These are phyloP conservation scores for Villa cingulata DNA, from an alignment of 2,888 invertebrate species.

Conservation along the genomic window DNA sequence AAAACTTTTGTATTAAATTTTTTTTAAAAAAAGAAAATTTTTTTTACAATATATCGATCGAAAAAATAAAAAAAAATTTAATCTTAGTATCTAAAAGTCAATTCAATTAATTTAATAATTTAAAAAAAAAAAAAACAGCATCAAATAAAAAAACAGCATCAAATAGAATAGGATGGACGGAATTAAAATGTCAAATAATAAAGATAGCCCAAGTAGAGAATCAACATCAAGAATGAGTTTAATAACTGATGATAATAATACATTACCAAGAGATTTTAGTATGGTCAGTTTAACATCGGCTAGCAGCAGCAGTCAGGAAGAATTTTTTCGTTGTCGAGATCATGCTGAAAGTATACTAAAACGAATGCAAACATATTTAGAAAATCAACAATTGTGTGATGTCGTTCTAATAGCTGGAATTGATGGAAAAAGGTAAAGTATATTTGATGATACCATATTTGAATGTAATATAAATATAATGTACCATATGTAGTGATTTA, in stretches of 20 bases:
- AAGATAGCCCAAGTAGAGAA: conserved; percentile 35
- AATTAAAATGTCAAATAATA: conserved; percentile 18
- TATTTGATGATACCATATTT: too few relatives aligned
- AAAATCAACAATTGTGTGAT: conserved; percentile 74
- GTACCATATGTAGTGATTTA: too few relatives aligned
- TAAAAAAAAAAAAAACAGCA: too few relatives aligned
- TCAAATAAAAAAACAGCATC: too few relatives aligned
- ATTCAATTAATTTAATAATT: too few relatives aligned
- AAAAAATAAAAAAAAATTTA: too few relatives aligned
- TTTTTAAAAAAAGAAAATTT: too few relatives aligned
- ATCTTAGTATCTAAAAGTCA: too few relatives aligned
- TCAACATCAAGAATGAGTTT: conserved; percentile 32
- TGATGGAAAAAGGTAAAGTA: conserved; percentile 47
- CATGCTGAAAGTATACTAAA: conserved; percentile 71
- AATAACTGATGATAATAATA: conserved; percentile 23
- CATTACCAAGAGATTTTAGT: conserved; percentile 53
- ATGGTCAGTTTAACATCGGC: conserved; percentile 51
- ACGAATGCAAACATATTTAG: conserved; percentile 69
- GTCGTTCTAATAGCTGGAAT: conserved; percentile 69
- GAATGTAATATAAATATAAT: too few relatives aligned
- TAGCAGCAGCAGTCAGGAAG: conserved; percentile 55
- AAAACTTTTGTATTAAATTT: too few relatives aligned
- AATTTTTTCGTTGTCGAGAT: conserved; percentile 59
- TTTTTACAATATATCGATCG: too few relatives aligned
- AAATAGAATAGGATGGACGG: too few relatives aligned